These are phyloP conservation scores for Orius laevigatus DNA, from an alignment of 1,140 invertebrate species.

Conservation along the genomic window DNA sequence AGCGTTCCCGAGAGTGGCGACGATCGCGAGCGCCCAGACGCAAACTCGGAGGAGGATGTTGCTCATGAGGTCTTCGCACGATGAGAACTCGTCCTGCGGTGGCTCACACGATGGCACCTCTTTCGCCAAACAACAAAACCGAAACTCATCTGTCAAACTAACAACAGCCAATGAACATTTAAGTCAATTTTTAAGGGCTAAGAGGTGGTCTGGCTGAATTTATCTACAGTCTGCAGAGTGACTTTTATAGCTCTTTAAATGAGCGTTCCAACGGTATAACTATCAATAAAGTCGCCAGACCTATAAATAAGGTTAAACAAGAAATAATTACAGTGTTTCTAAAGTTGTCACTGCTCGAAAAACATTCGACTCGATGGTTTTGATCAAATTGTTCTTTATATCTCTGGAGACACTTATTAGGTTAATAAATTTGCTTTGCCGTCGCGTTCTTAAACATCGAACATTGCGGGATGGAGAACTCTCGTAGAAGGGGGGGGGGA, in stretches of 20 bases:
- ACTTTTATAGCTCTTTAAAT: too few relatives aligned
- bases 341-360: slow-evolving; percentile 25
- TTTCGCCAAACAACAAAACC: slow-evolving; percentile 35
- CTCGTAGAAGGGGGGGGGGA: too few relatives aligned
- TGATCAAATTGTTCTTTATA: slow-evolving; percentile 26
- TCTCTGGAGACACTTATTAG: slow-evolving; percentile 27
- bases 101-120: slow-evolving; percentile 29
- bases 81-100: slow-evolving; percentile 35
- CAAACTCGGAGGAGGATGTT: slow-evolving; percentile 34
- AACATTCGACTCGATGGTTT: slow-evolving; percentile 24
- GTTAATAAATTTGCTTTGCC: slow-evolving; percentile 10
- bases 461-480: not conserved
- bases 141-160: slow-evolving; percentile 32
- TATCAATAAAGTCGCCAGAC: too few relatives aligned
- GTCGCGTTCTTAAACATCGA: not conserved
- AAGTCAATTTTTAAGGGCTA: too few relatives aligned
- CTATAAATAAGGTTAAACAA: too few relatives aligned
- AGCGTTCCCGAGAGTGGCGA: slow-evolving; percentile 34
- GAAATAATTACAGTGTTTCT: slow-evolving; percentile 27
- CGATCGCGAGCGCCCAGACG: slow-evolving; percentile 36
- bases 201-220: not conserved
- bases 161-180: slow-evolving; percentile 5
- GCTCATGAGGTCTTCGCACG: slow-evolving; percentile 40
- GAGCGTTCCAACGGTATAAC: too few relatives aligned
- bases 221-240: not conserved